Percentiles rank a stretch among this genome's conserved stretches.
phyloP scores from a whole-genome alignment of 1,140 invertebrate genomes.

The Papilio glaucus region DNA sequence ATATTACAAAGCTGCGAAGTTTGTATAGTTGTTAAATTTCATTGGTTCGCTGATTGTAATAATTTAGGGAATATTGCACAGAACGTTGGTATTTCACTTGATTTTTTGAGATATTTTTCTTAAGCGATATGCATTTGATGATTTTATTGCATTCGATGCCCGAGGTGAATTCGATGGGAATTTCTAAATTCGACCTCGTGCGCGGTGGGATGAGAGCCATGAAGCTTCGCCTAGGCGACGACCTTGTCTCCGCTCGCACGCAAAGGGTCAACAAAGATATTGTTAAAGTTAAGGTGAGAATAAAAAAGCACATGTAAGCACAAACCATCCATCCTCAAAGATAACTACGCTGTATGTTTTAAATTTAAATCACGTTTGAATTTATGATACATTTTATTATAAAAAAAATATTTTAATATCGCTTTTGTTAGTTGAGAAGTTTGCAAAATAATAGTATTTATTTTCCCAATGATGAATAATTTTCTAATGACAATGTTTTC shows the following conservation, averaged over 20 bases:
- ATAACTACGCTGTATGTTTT: slow-evolving; percentile 78
- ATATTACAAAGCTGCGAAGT: slow-evolving; percentile 67
- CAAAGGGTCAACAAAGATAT: slow-evolving; percentile 71
- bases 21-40: slow-evolving; percentile 78
- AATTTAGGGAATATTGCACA: slow-evolving; percentile 80
- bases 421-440: slow-evolving; percentile 81
- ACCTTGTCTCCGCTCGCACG: slow-evolving; percentile 52
- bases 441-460: slow-evolving; percentile 81
- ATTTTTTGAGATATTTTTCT: slow-evolving; percentile 81
- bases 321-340: slow-evolving; percentile 82
- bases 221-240: background rate
- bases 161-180: slow-evolving; percentile 70
- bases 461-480: slow-evolving; percentile 73
- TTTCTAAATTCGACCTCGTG: slow-evolving; percentile 55
- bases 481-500: slow-evolving; percentile 71
- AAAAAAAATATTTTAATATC: slow-evolving; percentile 81
- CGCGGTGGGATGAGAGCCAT: slow-evolving; percentile 40
- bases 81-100: slow-evolving; percentile 82
- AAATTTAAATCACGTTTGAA: slow-evolving; percentile 81
- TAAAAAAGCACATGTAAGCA: slow-evolving; percentile 80
- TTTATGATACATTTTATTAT: slow-evolving; percentile 83
- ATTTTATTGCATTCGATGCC: slow-evolving; percentile 77
- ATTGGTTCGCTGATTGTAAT: slow-evolving; percentile 71
- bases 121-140: slow-evolving; percentile 72
- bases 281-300: slow-evolving; percentile 76